Evolutionary conservation across 1,140 invertebrate species (phyloP).

Genomic region (Sweltsa coloradensis): DNA sequence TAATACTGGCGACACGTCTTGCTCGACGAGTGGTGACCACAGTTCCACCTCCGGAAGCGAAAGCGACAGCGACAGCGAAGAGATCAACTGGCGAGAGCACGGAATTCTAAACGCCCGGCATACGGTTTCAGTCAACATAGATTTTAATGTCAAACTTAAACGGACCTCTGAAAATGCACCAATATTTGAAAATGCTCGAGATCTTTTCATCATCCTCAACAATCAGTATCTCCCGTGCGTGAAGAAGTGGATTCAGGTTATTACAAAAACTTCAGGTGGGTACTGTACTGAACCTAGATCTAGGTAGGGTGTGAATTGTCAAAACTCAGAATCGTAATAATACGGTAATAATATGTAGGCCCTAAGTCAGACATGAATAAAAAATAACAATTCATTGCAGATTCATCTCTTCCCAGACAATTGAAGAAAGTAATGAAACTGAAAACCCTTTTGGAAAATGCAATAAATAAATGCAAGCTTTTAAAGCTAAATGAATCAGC

Average conservation of each 20-base stretch:
- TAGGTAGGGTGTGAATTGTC: no score
- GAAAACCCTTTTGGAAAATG: conserved; percentile 16
- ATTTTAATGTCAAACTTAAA: conserved; percentile 14
- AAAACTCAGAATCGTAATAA: no score
- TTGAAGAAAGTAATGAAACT: conserved; percentile 15
- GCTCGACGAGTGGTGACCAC: conserved; percentile 1
- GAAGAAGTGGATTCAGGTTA: conserved; percentile 23
- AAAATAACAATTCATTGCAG: conserved; percentile 7
- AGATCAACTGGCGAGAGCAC: conserved; percentile 17
- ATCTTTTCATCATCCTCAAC: conserved; percentile 20
- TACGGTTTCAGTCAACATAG: not conserved
- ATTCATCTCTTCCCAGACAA: conserved; percentile 1
- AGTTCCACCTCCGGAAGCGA: not conserved
- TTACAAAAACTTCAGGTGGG: conserved; percentile 19
- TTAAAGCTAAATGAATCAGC: conserved; percentile 10
- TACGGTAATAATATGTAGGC: no score
- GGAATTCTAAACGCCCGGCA: conserved; percentile 19
- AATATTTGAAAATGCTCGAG: conserved; percentile 23
- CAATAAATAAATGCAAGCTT: conserved; percentile 15
- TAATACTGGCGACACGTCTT: no score
- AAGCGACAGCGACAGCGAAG: conserved; percentile 3
- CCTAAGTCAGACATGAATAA: no score
- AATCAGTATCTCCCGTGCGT: conserved; percentile 22
- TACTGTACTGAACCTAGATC: no score
- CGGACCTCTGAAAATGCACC: conserved; percentile 22